Evolutionary conservation across 2,888 invertebrate genomes (phyloP).

Genomic region (Nebria salina): DNA sequence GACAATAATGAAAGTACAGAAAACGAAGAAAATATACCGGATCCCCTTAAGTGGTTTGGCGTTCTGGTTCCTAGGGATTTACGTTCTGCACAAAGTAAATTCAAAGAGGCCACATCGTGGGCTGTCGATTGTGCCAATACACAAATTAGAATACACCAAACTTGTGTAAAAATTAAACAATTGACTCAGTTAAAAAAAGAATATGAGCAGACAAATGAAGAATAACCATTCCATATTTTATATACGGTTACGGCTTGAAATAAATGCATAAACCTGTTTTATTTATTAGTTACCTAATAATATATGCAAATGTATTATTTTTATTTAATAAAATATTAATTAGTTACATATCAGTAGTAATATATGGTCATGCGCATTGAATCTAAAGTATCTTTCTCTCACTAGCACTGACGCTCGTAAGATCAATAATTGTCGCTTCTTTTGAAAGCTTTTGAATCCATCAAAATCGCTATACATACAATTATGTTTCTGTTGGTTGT

Average conservation of each 20-base stretch:
- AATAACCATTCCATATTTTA: constrained; percentile 8
- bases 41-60: constrained; percentile 90
- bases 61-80: constrained; percentile 83
- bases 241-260: not conserved
- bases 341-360: too few species aligned
- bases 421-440: too few species aligned
- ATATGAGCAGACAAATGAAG: constrained; percentile 25
- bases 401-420: too few species aligned
- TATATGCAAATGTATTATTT: too few species aligned
- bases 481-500: too few species aligned
- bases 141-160: constrained; percentile 68
- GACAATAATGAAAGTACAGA: constrained; percentile 53
- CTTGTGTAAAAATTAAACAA: constrained; percentile 57
- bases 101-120: constrained; percentile 74
- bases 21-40: constrained; percentile 59
- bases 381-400: too few species aligned
- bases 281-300: too few species aligned
- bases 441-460: too few species aligned
- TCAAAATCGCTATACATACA: too few species aligned
- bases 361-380: too few species aligned
- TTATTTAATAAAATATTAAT: too few species aligned
- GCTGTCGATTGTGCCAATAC: constrained; percentile 76
- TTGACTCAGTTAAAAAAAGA: constrained; percentile 53
- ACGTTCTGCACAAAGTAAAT: constrained; percentile 77
- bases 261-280: too few species aligned